These are phyloP conservation scores for Drosophila tristis DNA, from an alignment of 1,140 invertebrate genomes.

Conservation along the genomic window DNA sequence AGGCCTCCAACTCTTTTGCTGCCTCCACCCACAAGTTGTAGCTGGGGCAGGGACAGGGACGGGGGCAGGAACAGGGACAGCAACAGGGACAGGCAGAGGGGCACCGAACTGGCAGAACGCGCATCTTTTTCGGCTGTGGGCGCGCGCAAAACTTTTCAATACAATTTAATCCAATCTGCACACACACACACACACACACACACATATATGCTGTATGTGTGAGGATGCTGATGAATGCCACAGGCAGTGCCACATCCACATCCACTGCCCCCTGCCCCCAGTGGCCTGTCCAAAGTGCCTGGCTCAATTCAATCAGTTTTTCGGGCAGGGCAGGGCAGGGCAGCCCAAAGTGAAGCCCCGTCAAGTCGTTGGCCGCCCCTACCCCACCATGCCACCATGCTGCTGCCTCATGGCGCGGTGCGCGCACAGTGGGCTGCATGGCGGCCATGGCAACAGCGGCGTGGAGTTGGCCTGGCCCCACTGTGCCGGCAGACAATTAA, in stretches of 20 bases:
- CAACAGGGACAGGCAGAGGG: background rate
- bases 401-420: background rate
- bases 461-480: slow-evolving; percentile 7
- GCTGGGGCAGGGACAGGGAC: too few species aligned
- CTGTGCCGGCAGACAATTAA: slow-evolving; percentile 55
- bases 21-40: background rate
- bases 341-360: slow-evolving; percentile 15
- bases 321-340: slow-evolving; percentile 23
- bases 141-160: slow-evolving; percentile 67
- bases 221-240: slow-evolving; percentile 9
- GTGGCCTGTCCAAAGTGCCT: slow-evolving; percentile 35
- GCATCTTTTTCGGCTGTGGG: slow-evolving; percentile 30
- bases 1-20: background rate
- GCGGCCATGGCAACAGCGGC: too few species aligned
- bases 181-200: slow-evolving; percentile 2
- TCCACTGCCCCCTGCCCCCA: background rate
- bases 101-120: background rate
- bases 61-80: too few species aligned
- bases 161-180: slow-evolving; percentile 66
- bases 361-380: background rate
- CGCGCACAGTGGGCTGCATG: slow-evolving; percentile 16
- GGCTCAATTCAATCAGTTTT: slow-evolving; percentile 43
- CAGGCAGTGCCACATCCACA: slow-evolving; percentile 1
- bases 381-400: background rate
- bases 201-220: slow-evolving; percentile 2